A percentile compares a stretch with the other conserved stretches of the same genome.
Conservation (phyloP, 2,113 vertebrate genomes). For the Melanotaenia duboulayi region DNA sequence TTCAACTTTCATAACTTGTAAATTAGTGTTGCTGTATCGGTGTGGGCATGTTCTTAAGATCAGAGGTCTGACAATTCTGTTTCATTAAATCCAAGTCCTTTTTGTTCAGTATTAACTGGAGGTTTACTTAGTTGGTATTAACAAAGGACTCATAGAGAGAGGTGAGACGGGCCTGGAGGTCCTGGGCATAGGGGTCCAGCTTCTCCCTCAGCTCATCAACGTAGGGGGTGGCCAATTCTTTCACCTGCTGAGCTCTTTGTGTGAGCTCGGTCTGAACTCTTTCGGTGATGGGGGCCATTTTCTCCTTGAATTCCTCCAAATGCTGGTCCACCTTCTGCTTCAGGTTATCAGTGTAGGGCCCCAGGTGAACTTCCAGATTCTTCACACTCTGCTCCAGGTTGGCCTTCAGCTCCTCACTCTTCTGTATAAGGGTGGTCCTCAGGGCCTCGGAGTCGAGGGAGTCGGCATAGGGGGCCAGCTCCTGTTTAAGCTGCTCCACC, state of each 20-base stretch:
- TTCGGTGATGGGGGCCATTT: conserved; percentile 68
- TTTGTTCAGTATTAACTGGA: background rate
- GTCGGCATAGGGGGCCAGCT: conserved; percentile 55
- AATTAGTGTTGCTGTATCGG: conserved; percentile 2
- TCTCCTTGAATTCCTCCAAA: conserved; percentile 75
- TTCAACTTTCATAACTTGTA: background rate
- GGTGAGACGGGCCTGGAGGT: conserved; percentile 66
- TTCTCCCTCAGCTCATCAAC: conserved; percentile 65
- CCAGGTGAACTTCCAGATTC: conserved; percentile 72
- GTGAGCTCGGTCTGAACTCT: conserved; percentile 69
- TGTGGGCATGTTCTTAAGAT: background rate
- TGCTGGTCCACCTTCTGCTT: conserved; percentile 70
- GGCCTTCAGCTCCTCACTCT: conserved; percentile 69
- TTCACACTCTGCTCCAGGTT: conserved; percentile 69
- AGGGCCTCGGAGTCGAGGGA: conserved; percentile 67
- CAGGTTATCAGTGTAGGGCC: conserved; percentile 67
- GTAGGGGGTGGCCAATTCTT: conserved; percentile 72
- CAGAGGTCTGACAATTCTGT: background rate
- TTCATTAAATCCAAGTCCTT: conserved; percentile 8
- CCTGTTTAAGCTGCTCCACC: conserved; percentile 76
- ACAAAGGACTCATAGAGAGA: conserved; percentile 65
- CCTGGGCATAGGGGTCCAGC: conserved; percentile 72
- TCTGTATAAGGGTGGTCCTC: conserved; percentile 65
- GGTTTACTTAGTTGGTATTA: conserved; percentile 63
- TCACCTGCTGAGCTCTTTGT: conserved; percentile 67